Evolutionary conservation across 2,797 vertebrate genomes (phyloP).

Genomic region (Neosilurus mollespiculum): DNA sequence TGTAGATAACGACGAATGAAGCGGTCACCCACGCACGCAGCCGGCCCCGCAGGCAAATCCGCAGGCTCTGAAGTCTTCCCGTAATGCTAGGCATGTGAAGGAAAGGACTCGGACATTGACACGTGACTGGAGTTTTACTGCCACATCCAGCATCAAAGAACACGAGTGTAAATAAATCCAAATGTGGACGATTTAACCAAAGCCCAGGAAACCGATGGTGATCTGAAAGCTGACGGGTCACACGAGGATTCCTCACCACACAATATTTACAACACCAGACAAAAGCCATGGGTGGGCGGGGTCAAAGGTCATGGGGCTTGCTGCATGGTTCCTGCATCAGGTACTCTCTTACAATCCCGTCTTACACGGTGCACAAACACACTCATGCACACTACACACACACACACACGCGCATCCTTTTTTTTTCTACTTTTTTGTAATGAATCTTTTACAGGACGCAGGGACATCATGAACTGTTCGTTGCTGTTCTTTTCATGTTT

Average conservation of each 20-base stretch:
- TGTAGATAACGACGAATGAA: slow-evolving; percentile 90
- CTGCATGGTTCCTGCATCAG: slow-evolving; percentile 60
- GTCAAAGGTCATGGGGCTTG: slow-evolving; percentile 29
- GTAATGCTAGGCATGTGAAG: slow-evolving; percentile 44
- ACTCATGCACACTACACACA: slow-evolving; percentile 1
- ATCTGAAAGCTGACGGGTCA: slow-evolving; percentile 33
- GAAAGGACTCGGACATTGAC: slow-evolving; percentile 51
- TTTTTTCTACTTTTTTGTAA: slow-evolving; percentile 58
- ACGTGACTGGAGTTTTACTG: slow-evolving; percentile 57
- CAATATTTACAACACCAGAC: slow-evolving; percentile 43
- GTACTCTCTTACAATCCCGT: slow-evolving; percentile 59
- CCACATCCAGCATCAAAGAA: slow-evolving; percentile 31
- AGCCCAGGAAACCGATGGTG: slow-evolving; percentile 51
- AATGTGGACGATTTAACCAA: slow-evolving; percentile 67
- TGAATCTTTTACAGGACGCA: slow-evolving; percentile 20
- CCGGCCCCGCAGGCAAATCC: slow-evolving; percentile 67
- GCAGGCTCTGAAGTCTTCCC: slow-evolving; percentile 70
- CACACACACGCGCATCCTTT: slow-evolving; percentile 57
- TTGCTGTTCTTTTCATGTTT: slow-evolving; percentile 55
- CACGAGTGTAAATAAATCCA: slow-evolving; percentile 58
- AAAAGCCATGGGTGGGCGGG: slow-evolving; percentile 39
- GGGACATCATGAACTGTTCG: slow-evolving; percentile 17
- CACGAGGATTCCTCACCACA: slow-evolving; percentile 21
- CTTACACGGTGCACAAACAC: slow-evolving; percentile 52
- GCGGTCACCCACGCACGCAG: slow-evolving; percentile 53